A percentile compares a stretch with the other conserved stretches of the same genome.
These are phyloP conservation scores for Parambassis ranga DNA, from an alignment of 2,797 vertebrate species.

Conservation along the genomic window DNA sequence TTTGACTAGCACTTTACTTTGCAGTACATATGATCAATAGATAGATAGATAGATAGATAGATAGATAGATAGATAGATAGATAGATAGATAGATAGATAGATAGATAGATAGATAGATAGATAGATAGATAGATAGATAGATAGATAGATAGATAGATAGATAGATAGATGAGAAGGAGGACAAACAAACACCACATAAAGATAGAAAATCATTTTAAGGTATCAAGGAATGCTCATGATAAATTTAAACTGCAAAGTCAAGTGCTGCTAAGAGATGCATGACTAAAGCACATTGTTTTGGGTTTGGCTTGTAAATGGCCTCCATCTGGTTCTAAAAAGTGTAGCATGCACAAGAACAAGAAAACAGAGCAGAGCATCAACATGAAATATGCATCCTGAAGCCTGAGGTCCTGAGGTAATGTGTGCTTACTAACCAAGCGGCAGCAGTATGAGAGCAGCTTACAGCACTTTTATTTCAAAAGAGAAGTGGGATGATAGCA, in stretches of 20 bases:
- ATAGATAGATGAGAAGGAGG: neutral
- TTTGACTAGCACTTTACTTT: conserved; percentile 37
- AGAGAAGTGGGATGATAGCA: neutral
- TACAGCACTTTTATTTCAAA: conserved; percentile 1
- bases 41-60: neutral
- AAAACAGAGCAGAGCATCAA: conserved; percentile 30
- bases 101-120: neutral
- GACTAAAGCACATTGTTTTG: conserved; percentile 61
- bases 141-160: neutral
- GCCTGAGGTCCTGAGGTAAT: conserved; percentile 24
- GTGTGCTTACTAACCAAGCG: conserved; percentile 6
- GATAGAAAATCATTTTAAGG: conserved; percentile 9
- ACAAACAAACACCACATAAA: neutral
- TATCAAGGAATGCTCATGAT: conserved; percentile 8
- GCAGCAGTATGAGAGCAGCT: neutral
- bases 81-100: neutral
- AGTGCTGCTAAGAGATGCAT: conserved; percentile 67
- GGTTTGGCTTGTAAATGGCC: conserved; percentile 62
- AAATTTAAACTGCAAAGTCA: conserved; percentile 54
- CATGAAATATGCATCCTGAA: conserved; percentile 58
- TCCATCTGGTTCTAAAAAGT: conserved; percentile 56
- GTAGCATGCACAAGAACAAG: conserved; percentile 66
- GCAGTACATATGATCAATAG: conserved; percentile 9
- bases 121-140: neutral
- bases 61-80: neutral